Base-by-base conservation (phyloP, 2,888 invertebrate species). In the Lepeophtheirus nordmannii region DNA sequence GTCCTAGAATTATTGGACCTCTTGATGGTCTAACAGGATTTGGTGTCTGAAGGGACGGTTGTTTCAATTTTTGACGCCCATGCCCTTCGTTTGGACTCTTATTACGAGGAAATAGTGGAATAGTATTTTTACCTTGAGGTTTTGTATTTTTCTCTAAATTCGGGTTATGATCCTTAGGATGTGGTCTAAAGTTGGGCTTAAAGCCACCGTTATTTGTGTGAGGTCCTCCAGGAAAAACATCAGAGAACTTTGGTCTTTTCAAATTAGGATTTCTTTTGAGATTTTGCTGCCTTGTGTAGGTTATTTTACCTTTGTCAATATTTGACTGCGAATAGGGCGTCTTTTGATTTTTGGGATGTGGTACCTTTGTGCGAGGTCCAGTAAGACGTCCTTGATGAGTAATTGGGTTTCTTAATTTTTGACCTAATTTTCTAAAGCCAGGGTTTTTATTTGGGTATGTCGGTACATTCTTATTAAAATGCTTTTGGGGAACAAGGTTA, bases 141-240 rank as follows among this genome's bases (percentile, higher is more conserved):
- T 37, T 22, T 3, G 2, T 61, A 38, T 9, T 61, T 22, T 37
- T 11, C 1, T 11, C n/a, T 38, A 23, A 23, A 17, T 20, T 20
- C 1, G 22, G 22, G 5, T 12, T 58, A 12, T 61, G 23, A 7
- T 61, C n/a, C 3, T 22, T 12, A 30, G 37, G 37, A 30, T 61
- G 61, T 46, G 53, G 53, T 3, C 53, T 2, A 46, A 46, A 46
- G 53, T 46, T 46, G n/a, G 53, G 53, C 53, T 46, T 46, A 46
- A 46, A 46, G n/a, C 53, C 30, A 30, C 53, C 30, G 7, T 30
- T 30, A 7, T 7, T 30, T 30, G 30, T 30, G 8, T 46, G 14
- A n/a, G 53, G 53, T 5, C 17, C 17, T 17, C 53, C 53, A 5
- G 53, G 53, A 46, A n/a, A 46, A n/a, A 46, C 17, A 46, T 46